Percentiles rank a stretch among this genome's conserved stretches.
Conservation (phyloP, 2,888 invertebrate species). For the Syrista parreyssii region DNA sequence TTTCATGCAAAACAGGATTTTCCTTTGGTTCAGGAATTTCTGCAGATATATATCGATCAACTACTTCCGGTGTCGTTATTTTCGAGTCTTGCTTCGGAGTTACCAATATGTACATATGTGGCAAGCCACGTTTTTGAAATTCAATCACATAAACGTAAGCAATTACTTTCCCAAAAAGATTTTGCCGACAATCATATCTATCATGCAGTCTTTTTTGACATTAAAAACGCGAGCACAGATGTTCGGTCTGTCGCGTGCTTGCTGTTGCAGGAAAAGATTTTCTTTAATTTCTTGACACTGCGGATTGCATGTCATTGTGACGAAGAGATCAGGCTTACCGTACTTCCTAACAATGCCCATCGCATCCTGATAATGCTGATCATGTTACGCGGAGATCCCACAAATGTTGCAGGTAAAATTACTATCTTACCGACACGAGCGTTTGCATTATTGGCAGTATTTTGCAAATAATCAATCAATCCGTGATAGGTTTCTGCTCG, state of each 20-base stretch:
- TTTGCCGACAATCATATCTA: slow-evolving; percentile 25
- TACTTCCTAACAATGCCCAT: slow-evolving; percentile 31
- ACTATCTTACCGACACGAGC: slow-evolving; percentile 24
- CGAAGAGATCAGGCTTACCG: slow-evolving; percentile 31
- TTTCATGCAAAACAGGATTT: slow-evolving; percentile 43
- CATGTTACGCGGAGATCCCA: slow-evolving; percentile 33
- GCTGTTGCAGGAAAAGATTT: slow-evolving; percentile 29
- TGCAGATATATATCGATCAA: slow-evolving; percentile 38
- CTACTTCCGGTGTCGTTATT: slow-evolving; percentile 29
- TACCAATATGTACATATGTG: slow-evolving; percentile 33
- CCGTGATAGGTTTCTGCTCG: slow-evolving; percentile 34
- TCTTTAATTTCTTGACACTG: slow-evolving; percentile 33
- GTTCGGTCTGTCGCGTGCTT: slow-evolving; percentile 32
- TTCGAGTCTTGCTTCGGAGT: slow-evolving; percentile 29
- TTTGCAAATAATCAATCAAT: slow-evolving; percentile 43
- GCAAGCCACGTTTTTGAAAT: slow-evolving; percentile 35
- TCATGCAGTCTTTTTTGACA: slow-evolving; percentile 27
- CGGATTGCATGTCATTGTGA: slow-evolving; percentile 35
- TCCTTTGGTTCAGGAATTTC: slow-evolving; percentile 51
- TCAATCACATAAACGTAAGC: slow-evolving; percentile 32
- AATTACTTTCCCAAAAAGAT: slow-evolving; percentile 27
- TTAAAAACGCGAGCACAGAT: slow-evolving; percentile 27
- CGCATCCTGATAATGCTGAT: slow-evolving; percentile 34
- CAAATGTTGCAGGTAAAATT: slow-evolving; percentile 29
- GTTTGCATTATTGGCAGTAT: slow-evolving; percentile 25